A percentile compares a stretch with the other conserved stretches of the same genome.
These are phyloP conservation scores for Pristionchus arcanus DNA, from an alignment of 2,888 invertebrate genomes.

Conservation along the genomic window DNA sequence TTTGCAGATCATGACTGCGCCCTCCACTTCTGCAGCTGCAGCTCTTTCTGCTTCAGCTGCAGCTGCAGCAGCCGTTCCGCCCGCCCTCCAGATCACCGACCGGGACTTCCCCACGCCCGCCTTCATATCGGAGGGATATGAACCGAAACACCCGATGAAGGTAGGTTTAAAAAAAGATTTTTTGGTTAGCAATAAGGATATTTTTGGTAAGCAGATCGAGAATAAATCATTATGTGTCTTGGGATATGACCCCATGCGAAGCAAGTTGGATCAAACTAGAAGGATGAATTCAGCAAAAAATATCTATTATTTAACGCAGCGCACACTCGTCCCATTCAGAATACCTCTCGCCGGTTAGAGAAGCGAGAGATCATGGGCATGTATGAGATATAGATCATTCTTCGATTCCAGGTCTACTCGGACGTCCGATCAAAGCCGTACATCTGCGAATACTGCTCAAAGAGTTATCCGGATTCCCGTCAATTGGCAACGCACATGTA, in stretches of 20 bases:
- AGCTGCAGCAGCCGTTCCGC: conserved; percentile 10
- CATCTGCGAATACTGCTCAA: conserved; percentile 79
- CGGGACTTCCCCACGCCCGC: conserved; percentile 75
- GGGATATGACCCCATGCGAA: too few species aligned
- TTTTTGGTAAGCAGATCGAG: too few species aligned
- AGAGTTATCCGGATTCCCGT: conserved; percentile 76
- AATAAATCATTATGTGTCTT: too few species aligned
- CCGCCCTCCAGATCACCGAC: conserved; percentile 52
- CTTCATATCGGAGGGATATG: conserved; percentile 74
- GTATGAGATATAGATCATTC: too few species aligned
- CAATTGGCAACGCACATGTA: conserved; percentile 78
- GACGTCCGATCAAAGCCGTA: conserved; percentile 77
- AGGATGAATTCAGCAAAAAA: too few species aligned
- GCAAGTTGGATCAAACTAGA: too few species aligned
- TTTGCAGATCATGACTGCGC: background rate
- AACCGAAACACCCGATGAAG: conserved; percentile 75
- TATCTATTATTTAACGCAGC: too few species aligned
- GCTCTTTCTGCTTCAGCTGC: background rate
- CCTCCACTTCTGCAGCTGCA: conserved; percentile 29
- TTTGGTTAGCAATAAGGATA: too few species aligned
- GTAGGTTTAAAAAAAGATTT: too few species aligned
- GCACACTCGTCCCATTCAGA: too few species aligned
- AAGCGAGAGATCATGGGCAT: too few species aligned
- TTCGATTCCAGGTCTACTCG: conserved; percentile 67
- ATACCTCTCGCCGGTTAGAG: too few species aligned